Conservation (phyloP, 2,888 invertebrate genomes). For the Lycaena phlaeas region DNA sequence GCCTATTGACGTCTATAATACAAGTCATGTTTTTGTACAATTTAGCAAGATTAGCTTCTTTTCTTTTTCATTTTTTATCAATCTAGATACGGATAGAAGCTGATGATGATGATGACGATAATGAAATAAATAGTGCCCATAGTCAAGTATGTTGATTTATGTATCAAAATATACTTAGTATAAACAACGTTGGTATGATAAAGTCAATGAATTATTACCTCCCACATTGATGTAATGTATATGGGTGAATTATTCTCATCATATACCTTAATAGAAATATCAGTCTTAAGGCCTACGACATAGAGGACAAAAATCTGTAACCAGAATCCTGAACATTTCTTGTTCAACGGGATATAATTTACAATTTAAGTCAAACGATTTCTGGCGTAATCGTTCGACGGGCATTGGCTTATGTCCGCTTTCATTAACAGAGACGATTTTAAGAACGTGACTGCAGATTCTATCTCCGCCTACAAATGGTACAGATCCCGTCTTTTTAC, state of each 20-base stretch:
- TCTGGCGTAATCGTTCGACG: slow-evolving; percentile 14
- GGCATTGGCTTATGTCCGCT: slow-evolving; percentile 31
- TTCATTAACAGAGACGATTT: slow-evolving; percentile 47
- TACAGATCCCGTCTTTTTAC: too few species aligned
- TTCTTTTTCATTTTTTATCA: too few species aligned
- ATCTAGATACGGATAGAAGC: too few species aligned
- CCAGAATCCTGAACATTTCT: slow-evolving; percentile 3
- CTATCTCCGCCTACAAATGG: too few species aligned
- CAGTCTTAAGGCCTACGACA: background rate
- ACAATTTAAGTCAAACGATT: slow-evolving; percentile 13
- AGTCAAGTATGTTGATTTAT: background rate
- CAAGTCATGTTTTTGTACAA: too few species aligned
- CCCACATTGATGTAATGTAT: slow-evolving; percentile 10
- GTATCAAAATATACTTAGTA: slow-evolving; percentile 7
- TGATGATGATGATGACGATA: too few species aligned
- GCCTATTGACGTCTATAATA: too few species aligned
- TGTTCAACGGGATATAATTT: slow-evolving; percentile 10
- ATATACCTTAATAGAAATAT: background rate
- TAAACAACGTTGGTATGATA: slow-evolving; percentile 9
- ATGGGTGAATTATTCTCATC: background rate
- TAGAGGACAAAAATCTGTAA: background rate
- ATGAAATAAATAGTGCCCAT: too few species aligned
- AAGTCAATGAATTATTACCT: slow-evolving; percentile 11
- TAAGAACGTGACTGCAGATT: slow-evolving; percentile 16
- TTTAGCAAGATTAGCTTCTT: too few species aligned